Evolutionary conservation across 2,888 invertebrate species (phyloP).

Genomic region (Tenthredo mesomela): DNA sequence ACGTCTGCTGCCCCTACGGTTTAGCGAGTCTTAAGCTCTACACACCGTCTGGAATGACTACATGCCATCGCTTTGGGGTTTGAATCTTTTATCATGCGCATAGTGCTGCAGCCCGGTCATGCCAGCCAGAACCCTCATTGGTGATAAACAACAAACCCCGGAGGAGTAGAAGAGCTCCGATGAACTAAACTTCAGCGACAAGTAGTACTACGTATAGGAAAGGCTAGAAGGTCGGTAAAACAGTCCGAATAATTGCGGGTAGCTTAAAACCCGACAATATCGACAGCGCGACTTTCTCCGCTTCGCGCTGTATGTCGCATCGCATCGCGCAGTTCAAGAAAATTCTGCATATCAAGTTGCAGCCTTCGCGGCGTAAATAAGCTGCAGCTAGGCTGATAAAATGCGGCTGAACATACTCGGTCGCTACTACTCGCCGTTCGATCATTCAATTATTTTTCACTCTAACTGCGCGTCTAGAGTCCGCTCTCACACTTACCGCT

Average conservation of each 20-base stretch:
- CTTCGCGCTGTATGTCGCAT: no score
- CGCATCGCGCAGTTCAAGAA: not conserved
- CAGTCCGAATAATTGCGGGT: not conserved
- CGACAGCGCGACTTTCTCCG: not conserved
- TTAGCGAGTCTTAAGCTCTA: not conserved
- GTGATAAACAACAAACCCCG: slow-evolving; percentile 27
- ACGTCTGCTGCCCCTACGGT: not conserved
- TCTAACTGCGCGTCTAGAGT: not conserved
- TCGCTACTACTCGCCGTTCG: not conserved
- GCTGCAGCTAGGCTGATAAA: not conserved
- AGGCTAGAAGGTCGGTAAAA: slow-evolving; percentile 4
- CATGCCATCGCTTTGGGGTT: not conserved
- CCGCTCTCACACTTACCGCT: not conserved
- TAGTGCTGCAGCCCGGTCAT: not conserved
- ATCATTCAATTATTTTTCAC: not conserved
- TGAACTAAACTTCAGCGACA: not conserved
- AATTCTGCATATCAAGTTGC: not conserved
- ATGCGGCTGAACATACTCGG: not conserved
- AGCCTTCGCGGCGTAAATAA: not conserved
- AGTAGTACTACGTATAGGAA: no score
- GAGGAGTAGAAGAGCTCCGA: not conserved
- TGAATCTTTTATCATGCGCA: slow-evolving; percentile 25
- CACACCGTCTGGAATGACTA: not conserved
- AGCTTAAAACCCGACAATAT: not conserved
- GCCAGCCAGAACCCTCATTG: not conserved